A percentile compares a stretch with the other conserved stretches of the same genome.
Evolutionary conservation across 2,113 vertebrate species (phyloP).

Genomic region (Lampris incognitus): DNA sequence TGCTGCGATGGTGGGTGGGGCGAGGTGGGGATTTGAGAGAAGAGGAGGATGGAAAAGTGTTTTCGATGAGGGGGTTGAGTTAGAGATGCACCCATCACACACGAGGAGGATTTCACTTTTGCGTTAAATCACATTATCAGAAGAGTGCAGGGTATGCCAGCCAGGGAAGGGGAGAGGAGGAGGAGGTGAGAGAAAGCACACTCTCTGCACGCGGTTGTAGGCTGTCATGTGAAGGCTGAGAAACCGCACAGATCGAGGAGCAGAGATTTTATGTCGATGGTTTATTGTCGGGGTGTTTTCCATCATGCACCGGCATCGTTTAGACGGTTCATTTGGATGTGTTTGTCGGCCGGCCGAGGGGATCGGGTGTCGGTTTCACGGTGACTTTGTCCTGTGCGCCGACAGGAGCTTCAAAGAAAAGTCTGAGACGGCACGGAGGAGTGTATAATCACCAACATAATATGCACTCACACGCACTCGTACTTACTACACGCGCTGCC

Average conservation of each 20-base stretch:
- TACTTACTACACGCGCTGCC: conserved; percentile 45
- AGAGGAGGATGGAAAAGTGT: conserved; percentile 19
- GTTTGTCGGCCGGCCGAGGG: conserved; percentile 34
- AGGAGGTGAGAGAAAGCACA: conserved; percentile 37
- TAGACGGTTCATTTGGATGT: conserved; percentile 43
- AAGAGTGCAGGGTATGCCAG: conserved; percentile 62
- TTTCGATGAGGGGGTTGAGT: conserved; percentile 28
- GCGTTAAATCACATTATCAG: conserved; percentile 75
- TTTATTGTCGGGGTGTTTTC: conserved; percentile 28
- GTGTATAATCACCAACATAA: conserved; percentile 68
- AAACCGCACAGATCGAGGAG: conserved; percentile 36
- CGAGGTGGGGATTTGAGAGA: background rate
- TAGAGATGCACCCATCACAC: conserved; percentile 62
- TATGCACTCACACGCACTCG: conserved; percentile 63
- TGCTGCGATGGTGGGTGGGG: background rate
- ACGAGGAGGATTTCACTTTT: conserved; percentile 68
- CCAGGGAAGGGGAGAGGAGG: conserved; percentile 29
- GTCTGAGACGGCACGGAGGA: conserved; percentile 55
- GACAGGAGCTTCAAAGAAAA: conserved; percentile 76
- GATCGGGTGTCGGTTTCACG: conserved; percentile 70
- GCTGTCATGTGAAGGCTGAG: conserved; percentile 26
- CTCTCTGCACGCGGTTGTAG: conserved; percentile 20
- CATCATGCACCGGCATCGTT: conserved; percentile 10
- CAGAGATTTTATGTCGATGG: conserved; percentile 41
- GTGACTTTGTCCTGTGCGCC: conserved; percentile 67